A percentile compares a stretch with the other conserved stretches of the same genome.
Evolutionary conservation across 1,140 invertebrate species (phyloP).

Genomic region (Oncopodura yosiiana): DNA sequence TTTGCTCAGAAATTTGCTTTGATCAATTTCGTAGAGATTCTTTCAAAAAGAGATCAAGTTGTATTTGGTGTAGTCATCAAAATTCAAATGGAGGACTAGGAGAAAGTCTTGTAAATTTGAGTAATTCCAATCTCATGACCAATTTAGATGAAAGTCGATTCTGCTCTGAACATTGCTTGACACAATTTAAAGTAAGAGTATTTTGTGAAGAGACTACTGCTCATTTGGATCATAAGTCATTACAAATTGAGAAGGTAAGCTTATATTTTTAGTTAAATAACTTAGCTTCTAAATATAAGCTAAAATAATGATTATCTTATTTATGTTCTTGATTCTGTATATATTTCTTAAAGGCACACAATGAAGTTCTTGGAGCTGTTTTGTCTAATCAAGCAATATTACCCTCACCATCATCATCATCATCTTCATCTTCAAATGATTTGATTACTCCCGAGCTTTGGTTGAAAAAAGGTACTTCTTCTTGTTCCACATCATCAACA

Average conservation of each 20-base stretch:
- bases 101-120: background rate
- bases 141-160: constrained; percentile 27
- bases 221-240: constrained; percentile 27
- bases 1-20: constrained; percentile 31
- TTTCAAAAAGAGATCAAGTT: constrained; percentile 26
- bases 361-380: background rate
- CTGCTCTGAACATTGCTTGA: constrained; percentile 25
- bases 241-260: constrained; percentile 23
- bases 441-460: constrained; percentile 30
- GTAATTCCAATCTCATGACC: background rate
- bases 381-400: no score
- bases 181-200: constrained; percentile 23
- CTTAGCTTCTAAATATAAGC: background rate
- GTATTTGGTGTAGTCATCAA: constrained; percentile 21
- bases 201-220: constrained; percentile 32
- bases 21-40: constrained; percentile 27
- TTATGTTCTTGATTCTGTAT: no score
- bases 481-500: no score
- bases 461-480: constrained; percentile 17
- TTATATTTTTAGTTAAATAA: background rate
- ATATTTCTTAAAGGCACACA: background rate
- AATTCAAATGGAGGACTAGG: background rate
- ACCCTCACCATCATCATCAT: no score
- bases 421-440: no score
- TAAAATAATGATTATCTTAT: background rate